Percentiles rank a stretch among this genome's conserved stretches.
Conservation (phyloP, 2,888 invertebrate species). For the Mayetiola destructor region DNA sequence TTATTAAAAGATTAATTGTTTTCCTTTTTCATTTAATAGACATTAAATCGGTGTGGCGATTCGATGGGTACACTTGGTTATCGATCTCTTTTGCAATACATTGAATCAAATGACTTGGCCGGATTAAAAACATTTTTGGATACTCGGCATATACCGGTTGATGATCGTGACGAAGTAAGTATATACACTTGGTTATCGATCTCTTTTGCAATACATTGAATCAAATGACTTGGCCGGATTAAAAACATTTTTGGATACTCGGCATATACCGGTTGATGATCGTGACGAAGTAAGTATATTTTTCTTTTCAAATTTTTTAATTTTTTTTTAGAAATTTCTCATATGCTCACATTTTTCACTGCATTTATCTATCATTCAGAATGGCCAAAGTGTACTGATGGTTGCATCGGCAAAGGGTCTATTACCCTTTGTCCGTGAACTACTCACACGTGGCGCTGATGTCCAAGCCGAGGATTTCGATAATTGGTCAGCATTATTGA, state of each 20-base stretch:
- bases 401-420: conserved; percentile 78
- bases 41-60: conserved; percentile 68
- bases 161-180: conserved; percentile 74
- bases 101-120: conserved; percentile 63
- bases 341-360: background rate
- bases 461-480: conserved; percentile 83
- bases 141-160: conserved; percentile 65
- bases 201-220: conserved; percentile 17
- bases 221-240: conserved; percentile 6
- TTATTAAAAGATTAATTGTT: too few species aligned
- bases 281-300: conserved; percentile 57
- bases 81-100: conserved; percentile 63
- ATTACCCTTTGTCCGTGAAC: conserved; percentile 62
- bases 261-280: conserved; percentile 70
- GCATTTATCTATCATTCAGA: conserved; percentile 40
- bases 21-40: conserved; percentile 45
- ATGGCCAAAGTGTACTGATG: conserved; percentile 88
- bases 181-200: conserved; percentile 13
- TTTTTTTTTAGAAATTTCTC: conserved; percentile 15
- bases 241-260: conserved; percentile 47
- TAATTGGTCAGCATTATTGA: conserved; percentile 82
- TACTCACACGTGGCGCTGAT: conserved; percentile 84
- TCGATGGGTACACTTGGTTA: conserved; percentile 85
- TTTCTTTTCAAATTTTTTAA: too few species aligned
- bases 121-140: conserved; percentile 70